Percentiles rank a stretch among this genome's conserved stretches.
phyloP scores from a whole-genome alignment of 2,888 invertebrate species.

The Machimus rusticus region DNA sequence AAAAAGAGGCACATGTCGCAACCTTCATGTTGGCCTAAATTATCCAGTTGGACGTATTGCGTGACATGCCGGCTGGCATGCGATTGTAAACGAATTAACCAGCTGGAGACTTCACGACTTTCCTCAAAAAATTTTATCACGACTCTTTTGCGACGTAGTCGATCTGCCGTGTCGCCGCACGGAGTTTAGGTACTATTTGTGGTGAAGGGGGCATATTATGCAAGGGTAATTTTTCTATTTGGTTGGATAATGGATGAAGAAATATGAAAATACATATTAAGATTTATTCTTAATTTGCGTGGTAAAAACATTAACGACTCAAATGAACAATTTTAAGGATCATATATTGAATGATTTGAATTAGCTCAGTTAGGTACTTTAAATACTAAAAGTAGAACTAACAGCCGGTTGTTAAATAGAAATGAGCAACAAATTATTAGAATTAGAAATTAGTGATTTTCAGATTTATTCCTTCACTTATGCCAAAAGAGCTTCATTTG shows the following conservation, averaged over 20 bases:
- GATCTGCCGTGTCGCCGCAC: background rate
- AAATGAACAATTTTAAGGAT: background rate
- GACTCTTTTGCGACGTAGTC: background rate
- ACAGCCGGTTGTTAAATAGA: background rate
- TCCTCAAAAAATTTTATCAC: background rate
- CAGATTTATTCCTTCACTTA: no score
- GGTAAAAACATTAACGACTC: background rate
- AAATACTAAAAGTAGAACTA: background rate
- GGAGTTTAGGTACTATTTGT: background rate
- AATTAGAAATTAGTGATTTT: no score
- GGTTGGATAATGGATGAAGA: background rate
- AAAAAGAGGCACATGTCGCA: background rate
- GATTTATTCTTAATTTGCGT: background rate
- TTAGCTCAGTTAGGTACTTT: no score
- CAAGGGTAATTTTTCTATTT: background rate
- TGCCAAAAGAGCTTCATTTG: no score
- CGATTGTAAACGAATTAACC: background rate
- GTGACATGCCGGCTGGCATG: background rate
- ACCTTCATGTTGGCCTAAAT: background rate
- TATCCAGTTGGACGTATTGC: background rate
- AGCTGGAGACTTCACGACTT: background rate
- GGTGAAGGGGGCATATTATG: background rate
- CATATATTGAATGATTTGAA: no score
- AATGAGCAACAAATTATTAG: no score
- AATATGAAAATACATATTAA: background rate